Evolutionary conservation across 1,140 invertebrate species (phyloP).

Genomic region (Brachionus koreanus): DNA sequence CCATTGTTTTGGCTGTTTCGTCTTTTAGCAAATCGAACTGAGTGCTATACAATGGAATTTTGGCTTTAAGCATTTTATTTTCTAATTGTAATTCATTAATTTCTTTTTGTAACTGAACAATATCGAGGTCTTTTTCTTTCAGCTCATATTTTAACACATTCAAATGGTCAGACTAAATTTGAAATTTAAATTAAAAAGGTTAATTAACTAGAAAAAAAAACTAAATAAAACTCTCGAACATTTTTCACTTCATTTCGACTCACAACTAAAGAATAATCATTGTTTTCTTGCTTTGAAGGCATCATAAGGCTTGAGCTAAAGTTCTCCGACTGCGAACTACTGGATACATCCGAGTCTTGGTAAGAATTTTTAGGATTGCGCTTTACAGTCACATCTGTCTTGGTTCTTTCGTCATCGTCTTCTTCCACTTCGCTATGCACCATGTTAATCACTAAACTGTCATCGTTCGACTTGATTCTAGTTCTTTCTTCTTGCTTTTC

Average conservation of each 20-base stretch:
- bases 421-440: constrained; percentile 13
- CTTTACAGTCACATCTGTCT: not conserved
- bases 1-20: constrained; percentile 32
- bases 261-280: not conserved
- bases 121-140: constrained; percentile 44
- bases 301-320: not conserved
- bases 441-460: constrained; percentile 10
- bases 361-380: not conserved
- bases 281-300: not conserved
- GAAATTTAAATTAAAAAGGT: not conserved
- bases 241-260: constrained; percentile 10
- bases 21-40: constrained; percentile 11
- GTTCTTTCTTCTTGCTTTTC: not conserved
- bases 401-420: not conserved
- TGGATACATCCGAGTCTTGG: not conserved
- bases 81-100: constrained; percentile 43
- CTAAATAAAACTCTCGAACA: not conserved
- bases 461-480: not conserved
- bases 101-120: constrained; percentile 43
- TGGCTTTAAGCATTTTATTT: constrained; percentile 43
- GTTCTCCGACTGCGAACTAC: not conserved
- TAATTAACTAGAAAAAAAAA: not conserved
- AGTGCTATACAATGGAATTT: constrained; percentile 16
- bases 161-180: not conserved
- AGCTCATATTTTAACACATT: constrained; percentile 38